phyloP scores from a whole-genome alignment of 2,797 vertebrate genomes.

The Emys orbicularis region DNA sequence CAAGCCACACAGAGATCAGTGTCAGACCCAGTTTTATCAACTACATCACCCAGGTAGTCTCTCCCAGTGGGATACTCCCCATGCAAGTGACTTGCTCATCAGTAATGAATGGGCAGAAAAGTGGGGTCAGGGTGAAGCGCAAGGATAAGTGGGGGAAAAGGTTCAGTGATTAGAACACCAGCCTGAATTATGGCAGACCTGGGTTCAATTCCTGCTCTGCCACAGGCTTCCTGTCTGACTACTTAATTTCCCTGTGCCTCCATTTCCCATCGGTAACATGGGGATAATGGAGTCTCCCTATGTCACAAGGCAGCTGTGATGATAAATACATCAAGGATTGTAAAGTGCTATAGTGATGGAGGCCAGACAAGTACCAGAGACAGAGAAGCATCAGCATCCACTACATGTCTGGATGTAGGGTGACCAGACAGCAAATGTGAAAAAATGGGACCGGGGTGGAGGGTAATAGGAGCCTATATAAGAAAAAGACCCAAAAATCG shows the following conservation, averaged over 20 bases:
- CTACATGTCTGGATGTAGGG: conserved; percentile 3
- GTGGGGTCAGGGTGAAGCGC: not conserved
- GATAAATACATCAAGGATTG: rapidly evolving
- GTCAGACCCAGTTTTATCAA: not conserved
- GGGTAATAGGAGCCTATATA: too few relatives aligned
- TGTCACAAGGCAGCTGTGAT: rapidly evolving
- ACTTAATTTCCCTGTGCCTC: not conserved
- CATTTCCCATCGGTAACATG: not conserved
- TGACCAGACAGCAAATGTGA: too few relatives aligned
- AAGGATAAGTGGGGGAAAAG: rapidly evolving
- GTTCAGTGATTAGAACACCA: not conserved
- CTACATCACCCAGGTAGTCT: rapidly evolving
- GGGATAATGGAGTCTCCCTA: not conserved
- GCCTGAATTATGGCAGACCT: not conserved
- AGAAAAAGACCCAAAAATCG: too few relatives aligned
- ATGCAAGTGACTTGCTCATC: not conserved
- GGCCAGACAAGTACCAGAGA: not conserved
- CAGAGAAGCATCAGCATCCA: not conserved
- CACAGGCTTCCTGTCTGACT: not conserved
- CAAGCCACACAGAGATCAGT: not conserved
- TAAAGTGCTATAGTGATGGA: not conserved
- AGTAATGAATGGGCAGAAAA: not conserved
- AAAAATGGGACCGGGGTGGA: too few relatives aligned
- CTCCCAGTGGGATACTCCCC: not conserved
- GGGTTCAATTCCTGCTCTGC: not conserved